Percentiles rank a stretch among this genome's conserved stretches.
phyloP scores from a whole-genome alignment of 2,888 invertebrate genomes.

The Acanthosepion esculentum region DNA sequence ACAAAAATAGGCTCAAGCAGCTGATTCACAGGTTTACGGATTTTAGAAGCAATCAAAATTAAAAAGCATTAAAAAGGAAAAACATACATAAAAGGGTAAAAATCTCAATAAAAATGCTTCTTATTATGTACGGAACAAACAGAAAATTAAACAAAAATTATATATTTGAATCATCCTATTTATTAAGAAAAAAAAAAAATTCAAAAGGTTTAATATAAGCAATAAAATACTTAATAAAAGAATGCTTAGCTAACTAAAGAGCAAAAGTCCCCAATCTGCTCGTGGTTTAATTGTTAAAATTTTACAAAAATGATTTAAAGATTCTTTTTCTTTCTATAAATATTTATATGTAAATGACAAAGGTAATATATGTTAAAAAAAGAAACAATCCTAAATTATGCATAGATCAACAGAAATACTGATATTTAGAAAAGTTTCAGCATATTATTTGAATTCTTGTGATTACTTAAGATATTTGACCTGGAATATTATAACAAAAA shows the following conservation, averaged over 20 bases:
- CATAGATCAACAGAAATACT: not conserved
- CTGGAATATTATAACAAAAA: not conserved
- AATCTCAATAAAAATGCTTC: too few species aligned
- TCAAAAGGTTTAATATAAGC: not conserved
- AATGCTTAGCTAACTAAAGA: not conserved
- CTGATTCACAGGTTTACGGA: slow-evolving; percentile 33
- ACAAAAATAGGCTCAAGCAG: slow-evolving; percentile 10
- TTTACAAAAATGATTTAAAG: not conserved
- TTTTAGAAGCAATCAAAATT: not conserved
- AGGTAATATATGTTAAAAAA: not conserved
- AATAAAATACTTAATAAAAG: not conserved
- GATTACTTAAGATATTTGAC: not conserved
- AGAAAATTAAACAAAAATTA: too few species aligned
- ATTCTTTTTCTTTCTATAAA: not conserved
- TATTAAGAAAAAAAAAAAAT: not conserved
- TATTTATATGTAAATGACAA: not conserved
- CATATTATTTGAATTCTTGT: not conserved
- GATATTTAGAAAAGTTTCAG: not conserved
- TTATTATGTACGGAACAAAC: too few species aligned
- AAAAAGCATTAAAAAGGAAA: not conserved
- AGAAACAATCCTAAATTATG: not conserved
- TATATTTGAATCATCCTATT: not conserved
- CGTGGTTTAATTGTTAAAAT: too few species aligned
- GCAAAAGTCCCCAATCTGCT: too few species aligned
- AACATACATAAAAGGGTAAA: not conserved